Percentiles rank a stretch among this genome's conserved stretches.
phyloP scores from a whole-genome alignment of 2,797 vertebrate genomes.

The Cyclopterus lumpus region DNA sequence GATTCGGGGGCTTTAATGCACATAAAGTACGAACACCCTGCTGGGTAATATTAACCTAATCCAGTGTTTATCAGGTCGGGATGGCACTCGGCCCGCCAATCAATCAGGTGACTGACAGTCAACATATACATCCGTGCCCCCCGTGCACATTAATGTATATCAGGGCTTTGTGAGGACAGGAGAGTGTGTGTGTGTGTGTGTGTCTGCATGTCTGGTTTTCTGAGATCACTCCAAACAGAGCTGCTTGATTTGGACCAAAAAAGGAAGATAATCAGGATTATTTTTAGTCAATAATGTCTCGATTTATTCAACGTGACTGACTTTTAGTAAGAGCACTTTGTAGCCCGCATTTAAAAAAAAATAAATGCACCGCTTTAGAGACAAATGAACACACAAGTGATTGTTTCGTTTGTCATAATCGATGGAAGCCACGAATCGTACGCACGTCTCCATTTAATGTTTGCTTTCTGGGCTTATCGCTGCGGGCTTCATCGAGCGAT shows the following conservation, averaged over 20 bases:
- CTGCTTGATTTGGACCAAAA: too few relatives aligned
- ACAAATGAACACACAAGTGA: too few relatives aligned
- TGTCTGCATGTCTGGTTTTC: not conserved
- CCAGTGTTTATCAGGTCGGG: conserved; percentile 62
- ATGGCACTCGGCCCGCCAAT: conserved; percentile 47
- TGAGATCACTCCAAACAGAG: not conserved
- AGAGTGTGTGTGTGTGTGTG: not conserved
- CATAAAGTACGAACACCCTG: conserved; percentile 56
- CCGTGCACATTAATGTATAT: conserved; percentile 41
- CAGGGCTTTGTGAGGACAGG: not conserved
- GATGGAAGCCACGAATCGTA: too few relatives aligned
- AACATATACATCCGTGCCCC: conserved; percentile 17
- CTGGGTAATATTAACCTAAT: conserved; percentile 53
- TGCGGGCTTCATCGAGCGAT: not conserved
- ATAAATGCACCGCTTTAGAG: too few relatives aligned
- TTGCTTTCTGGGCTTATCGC: not conserved
- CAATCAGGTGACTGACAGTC: conserved; percentile 53
- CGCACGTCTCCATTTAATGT: not conserved
- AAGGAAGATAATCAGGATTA: not conserved
- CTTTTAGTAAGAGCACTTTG: not conserved
- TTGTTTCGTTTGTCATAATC: too few relatives aligned
- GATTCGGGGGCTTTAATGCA: conserved; percentile 65
- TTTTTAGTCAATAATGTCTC: not conserved
- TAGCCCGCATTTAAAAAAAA: not conserved
- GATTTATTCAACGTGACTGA: too few relatives aligned